Conservation (phyloP, 2,797 vertebrate genomes). For the Scyliorhinus canicula region DNA sequence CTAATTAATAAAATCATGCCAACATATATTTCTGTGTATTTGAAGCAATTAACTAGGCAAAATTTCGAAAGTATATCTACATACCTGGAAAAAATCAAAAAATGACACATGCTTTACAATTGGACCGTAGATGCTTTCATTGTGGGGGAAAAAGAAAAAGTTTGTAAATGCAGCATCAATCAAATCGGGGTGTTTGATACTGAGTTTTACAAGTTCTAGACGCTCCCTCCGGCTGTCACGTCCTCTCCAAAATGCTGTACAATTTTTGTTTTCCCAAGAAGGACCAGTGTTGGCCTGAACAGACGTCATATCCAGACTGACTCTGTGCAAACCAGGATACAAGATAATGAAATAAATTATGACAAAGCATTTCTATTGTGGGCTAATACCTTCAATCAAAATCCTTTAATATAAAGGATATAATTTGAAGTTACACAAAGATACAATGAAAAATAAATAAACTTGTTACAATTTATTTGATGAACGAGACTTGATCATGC, state of each 20-base stretch:
- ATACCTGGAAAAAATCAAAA: slow-evolving; percentile 97
- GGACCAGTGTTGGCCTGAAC: slow-evolving; percentile 91
- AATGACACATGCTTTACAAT: slow-evolving; percentile 94
- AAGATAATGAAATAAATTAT: not conserved
- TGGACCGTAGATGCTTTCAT: slow-evolving; percentile 86
- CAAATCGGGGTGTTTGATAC: slow-evolving; percentile 69
- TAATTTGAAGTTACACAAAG: not conserved
- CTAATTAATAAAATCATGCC: not conserved
- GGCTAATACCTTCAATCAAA: not conserved
- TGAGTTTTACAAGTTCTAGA: slow-evolving; percentile 87
- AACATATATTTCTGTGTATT: not conserved
- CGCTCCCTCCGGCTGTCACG: slow-evolving; percentile 91
- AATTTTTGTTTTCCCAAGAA: slow-evolving; percentile 77
- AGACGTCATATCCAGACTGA: slow-evolving; percentile 96
- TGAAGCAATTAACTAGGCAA: not conserved
- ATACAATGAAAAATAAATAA: not conserved
- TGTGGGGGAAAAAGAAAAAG: slow-evolving; percentile 96
- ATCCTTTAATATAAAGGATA: not conserved
- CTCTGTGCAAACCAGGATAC: slow-evolving; percentile 55
- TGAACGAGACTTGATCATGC: not conserved
- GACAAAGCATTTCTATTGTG: not conserved
- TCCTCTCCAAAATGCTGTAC: slow-evolving; percentile 88
- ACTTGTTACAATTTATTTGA: not conserved
- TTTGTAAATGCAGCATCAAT: slow-evolving; percentile 94
- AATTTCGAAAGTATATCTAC: slow-evolving; percentile 39